Percentiles rank a stretch among this genome's conserved stretches.
Conservation (phyloP, 2,888 invertebrate species). For the Ligdia adustata region DNA sequence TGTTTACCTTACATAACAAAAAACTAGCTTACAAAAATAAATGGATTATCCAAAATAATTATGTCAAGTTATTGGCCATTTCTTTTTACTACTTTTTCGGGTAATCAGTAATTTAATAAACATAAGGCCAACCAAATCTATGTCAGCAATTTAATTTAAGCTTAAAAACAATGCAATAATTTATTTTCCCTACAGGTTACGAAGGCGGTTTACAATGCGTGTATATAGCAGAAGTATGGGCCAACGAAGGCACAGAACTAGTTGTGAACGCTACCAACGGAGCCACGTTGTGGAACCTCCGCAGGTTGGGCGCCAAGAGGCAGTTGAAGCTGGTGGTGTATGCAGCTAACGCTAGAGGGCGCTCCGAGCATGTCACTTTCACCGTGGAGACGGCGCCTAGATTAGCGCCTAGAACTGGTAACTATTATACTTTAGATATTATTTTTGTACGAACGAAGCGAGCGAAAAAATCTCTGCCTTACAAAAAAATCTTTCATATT, state of each 20-base stretch:
- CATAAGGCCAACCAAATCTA: too few species aligned
- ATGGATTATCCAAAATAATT: too few species aligned
- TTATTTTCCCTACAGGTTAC: constrained; percentile 83
- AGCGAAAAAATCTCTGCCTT: too few species aligned
- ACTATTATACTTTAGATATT: too few species aligned
- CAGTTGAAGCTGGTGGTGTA: constrained; percentile 91
- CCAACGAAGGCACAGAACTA: constrained; percentile 83
- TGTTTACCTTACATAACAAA: not conserved
- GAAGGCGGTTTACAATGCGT: constrained; percentile 91
- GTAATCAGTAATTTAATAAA: too few species aligned
- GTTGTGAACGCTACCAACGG: constrained; percentile 89
- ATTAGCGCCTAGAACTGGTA: constrained; percentile 69
- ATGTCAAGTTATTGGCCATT: too few species aligned
- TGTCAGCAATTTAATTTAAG: too few species aligned
- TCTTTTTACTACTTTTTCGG: too few species aligned
- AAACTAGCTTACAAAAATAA: too few species aligned
- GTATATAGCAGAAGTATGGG: constrained; percentile 89
- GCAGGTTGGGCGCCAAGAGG: constrained; percentile 90
- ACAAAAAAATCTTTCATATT: too few species aligned
- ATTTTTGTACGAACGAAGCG: too few species aligned
- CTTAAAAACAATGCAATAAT: too few species aligned
- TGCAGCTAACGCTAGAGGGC: constrained; percentile 92
- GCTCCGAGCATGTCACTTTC: constrained; percentile 87
- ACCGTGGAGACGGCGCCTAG: constrained; percentile 70
- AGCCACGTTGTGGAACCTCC: constrained; percentile 89